These are phyloP conservation scores for Potorous gilbertii DNA, from an alignment of 2,797 vertebrate species.

Conservation along the genomic window DNA sequence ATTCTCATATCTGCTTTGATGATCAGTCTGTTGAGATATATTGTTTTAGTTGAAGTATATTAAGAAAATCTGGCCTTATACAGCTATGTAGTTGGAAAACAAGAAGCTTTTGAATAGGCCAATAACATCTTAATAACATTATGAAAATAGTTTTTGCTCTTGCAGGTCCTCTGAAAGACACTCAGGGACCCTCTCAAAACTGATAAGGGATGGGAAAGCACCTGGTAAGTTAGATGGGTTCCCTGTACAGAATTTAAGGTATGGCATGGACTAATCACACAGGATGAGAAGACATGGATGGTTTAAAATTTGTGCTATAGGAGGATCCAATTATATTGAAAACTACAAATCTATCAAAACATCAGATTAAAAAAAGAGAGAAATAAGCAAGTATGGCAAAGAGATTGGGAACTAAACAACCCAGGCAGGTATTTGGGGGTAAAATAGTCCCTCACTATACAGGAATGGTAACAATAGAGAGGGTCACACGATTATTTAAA, in stretches of 20 bases:
- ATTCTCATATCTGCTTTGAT: background rate
- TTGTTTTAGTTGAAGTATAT: background rate
- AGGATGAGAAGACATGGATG: background rate
- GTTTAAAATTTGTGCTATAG: background rate
- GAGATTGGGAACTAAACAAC: fast-evolving
- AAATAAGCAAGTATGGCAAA: background rate
- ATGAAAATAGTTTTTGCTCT: background rate
- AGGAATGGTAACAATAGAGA: fast-evolving
- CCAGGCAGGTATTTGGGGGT: background rate
- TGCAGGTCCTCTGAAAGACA: background rate
- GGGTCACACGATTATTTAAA: fast-evolving
- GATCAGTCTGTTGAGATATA: background rate
- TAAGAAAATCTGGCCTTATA: background rate
- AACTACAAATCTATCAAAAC: background rate
- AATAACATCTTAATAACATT: background rate
- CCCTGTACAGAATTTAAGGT: background rate
- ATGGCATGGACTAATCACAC: background rate
- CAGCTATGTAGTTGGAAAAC: background rate
- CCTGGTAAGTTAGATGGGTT: background rate
- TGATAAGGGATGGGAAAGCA: background rate
- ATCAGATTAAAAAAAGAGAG: background rate
- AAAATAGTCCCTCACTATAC: background rate
- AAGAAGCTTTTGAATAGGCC: background rate
- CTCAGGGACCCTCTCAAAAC: background rate
- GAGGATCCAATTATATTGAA: background rate